Conservation (phyloP, 2,113 vertebrate species). For the Seriola rivoliana region DNA sequence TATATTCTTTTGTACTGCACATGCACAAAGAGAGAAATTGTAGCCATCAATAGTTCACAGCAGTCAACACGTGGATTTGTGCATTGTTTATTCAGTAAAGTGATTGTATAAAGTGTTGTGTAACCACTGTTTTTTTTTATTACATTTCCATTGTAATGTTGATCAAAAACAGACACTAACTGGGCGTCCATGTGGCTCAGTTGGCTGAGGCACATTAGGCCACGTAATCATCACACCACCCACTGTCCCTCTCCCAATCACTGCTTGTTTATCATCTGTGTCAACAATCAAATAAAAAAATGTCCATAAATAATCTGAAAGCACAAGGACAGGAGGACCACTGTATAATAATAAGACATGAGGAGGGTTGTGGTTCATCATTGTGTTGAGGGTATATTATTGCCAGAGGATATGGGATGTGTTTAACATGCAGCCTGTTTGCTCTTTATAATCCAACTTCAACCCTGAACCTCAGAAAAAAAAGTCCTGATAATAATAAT, state of each 20-base stretch:
- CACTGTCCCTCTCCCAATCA: not conserved
- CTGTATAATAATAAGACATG: slow-evolving; percentile 4
- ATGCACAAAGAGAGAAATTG: not conserved
- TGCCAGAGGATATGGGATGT: slow-evolving; percentile 30
- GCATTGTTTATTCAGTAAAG: slow-evolving; percentile 19
- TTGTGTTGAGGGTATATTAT: slow-evolving; percentile 40
- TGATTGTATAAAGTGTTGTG: slow-evolving; percentile 44
- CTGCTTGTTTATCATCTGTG: slow-evolving; percentile 26
- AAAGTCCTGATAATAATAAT: not conserved
- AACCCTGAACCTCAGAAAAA: not conserved
- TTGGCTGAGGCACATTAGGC: slow-evolving; percentile 6
- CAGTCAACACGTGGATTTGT: not conserved
- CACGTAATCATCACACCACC: slow-evolving; percentile 27
- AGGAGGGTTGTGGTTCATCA: slow-evolving; percentile 34
- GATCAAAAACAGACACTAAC: slow-evolving; percentile 49
- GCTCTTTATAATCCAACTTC: slow-evolving; percentile 32
- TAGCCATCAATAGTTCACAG: slow-evolving; percentile 2
- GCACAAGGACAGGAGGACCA: slow-evolving; percentile 18
- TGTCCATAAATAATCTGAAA: slow-evolving; percentile 19
- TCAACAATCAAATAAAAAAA: slow-evolving; percentile 27
- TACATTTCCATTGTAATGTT: slow-evolving; percentile 42
- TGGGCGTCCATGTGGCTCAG: slow-evolving; percentile 13
- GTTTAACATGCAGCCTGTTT: slow-evolving; percentile 18
- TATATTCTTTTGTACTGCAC: not conserved
- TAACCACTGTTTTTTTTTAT: slow-evolving; percentile 42